A percentile compares a stretch with the other conserved stretches of the same genome.
These are phyloP conservation scores for Actinemys pallida DNA, from an alignment of 2,113 vertebrate species.

Conservation along the genomic window DNA sequence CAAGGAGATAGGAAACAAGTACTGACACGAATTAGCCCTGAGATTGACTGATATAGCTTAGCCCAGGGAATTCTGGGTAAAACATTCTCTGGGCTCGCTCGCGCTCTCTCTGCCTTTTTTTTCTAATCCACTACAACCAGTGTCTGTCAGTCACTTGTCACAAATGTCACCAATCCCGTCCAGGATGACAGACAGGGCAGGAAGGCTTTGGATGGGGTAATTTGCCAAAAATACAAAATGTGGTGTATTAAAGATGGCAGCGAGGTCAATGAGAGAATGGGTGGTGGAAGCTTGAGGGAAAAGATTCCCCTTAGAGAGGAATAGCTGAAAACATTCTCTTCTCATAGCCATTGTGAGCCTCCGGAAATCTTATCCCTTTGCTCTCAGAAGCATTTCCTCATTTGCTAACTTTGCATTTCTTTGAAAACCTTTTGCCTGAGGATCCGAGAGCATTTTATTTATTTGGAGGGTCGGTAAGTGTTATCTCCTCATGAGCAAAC, in stretches of 20 bases:
- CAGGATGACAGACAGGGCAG: constrained; percentile 77
- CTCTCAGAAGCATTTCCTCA: not conserved
- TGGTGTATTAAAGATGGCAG: constrained; percentile 78
- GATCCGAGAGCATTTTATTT: not conserved
- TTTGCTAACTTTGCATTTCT: not conserved
- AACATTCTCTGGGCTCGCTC: constrained; percentile 70
- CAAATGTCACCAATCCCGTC: constrained; percentile 78
- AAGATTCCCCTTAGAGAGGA: accelerated
- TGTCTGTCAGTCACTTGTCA: constrained; percentile 88
- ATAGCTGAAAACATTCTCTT: accelerated
- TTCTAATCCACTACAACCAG: constrained; percentile 52
- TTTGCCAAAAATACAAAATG: constrained; percentile 84
- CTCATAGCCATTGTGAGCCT: not conserved
- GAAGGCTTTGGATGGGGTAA: constrained; percentile 86
- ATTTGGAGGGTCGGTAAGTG: not conserved
- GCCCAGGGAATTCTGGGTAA: constrained; percentile 88
- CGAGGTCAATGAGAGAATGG: constrained; percentile 23
- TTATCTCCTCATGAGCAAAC: not conserved
- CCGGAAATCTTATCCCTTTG: not conserved
- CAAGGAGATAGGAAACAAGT: constrained; percentile 94
- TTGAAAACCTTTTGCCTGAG: not conserved
- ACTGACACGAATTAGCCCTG: constrained; percentile 95
- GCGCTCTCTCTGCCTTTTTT: constrained; percentile 39
- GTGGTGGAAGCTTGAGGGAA: not conserved
- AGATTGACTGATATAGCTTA: constrained; percentile 93